These are phyloP conservation scores for Siphamia tubifer DNA, from an alignment of 2,113 vertebrate species.

Conservation along the genomic window DNA sequence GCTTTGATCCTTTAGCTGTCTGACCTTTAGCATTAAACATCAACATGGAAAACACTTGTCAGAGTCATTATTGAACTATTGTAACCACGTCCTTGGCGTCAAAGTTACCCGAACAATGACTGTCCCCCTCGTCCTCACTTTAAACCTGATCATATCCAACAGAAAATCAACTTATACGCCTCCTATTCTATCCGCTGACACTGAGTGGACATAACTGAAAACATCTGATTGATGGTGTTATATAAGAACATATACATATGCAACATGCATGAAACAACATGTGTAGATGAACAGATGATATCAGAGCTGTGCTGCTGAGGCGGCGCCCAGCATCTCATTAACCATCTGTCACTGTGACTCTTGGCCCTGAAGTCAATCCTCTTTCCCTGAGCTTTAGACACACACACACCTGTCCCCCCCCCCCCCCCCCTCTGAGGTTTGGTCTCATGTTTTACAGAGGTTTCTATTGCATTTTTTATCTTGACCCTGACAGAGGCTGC, in stretches of 20 bases:
- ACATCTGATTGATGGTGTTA: background rate
- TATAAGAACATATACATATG: background rate
- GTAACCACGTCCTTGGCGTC: too few relatives aligned
- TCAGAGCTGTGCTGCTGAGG: background rate
- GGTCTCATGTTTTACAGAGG: background rate
- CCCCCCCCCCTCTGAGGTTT: background rate
- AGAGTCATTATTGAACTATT: too few relatives aligned
- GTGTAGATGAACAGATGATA: background rate
- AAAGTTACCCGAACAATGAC: too few relatives aligned
- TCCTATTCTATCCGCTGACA: background rate
- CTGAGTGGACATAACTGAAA: too few relatives aligned
- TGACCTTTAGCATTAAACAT: background rate
- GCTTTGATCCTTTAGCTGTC: background rate
- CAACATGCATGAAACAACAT: background rate
- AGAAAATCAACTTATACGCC: background rate
- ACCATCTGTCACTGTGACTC: constrained; percentile 44
- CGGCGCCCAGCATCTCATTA: background rate
- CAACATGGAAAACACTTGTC: too few relatives aligned
- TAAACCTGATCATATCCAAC: background rate
- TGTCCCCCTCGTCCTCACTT: constrained; percentile 1
- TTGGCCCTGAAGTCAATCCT: constrained; percentile 21
- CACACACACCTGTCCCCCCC: background rate
- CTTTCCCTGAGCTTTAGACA: constrained; percentile 13
- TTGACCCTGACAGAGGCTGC: too few relatives aligned
- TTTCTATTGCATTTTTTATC: background rate